Conservation (phyloP, 2,797 vertebrate genomes). For the Heteromormyrus szaboi region DNA sequence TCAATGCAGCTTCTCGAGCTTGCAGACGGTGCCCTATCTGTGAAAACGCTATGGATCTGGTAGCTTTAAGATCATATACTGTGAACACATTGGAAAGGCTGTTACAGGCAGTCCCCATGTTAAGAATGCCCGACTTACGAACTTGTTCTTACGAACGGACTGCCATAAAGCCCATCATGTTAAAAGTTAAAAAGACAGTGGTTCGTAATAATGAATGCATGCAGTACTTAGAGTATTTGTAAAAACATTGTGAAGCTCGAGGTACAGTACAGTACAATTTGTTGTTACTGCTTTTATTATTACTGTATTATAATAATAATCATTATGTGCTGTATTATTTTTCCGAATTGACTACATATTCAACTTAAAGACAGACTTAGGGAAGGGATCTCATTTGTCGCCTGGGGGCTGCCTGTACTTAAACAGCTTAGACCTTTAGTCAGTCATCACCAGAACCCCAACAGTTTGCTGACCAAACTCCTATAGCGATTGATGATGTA, state of each 20-base stretch:
- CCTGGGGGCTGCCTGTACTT: not conserved
- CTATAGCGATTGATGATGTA: not conserved
- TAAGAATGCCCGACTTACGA: not conserved
- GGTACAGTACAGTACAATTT: not conserved
- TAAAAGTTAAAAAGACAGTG: not conserved
- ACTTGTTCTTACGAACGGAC: not conserved
- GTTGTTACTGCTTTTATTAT: not conserved
- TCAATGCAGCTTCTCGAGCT: not conserved
- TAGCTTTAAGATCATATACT: not conserved
- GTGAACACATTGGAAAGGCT: not conserved
- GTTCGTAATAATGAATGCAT: not conserved
- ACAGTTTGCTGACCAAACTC: not conserved
- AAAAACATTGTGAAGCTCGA: not conserved
- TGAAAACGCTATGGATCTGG: not conserved
- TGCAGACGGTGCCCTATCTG: not conserved
- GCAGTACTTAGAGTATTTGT: not conserved
- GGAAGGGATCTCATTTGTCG: not conserved
- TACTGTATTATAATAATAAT: not conserved
- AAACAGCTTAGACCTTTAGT: not conserved
- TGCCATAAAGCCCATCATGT: not conserved
- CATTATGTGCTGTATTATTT: not conserved
- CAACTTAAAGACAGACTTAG: not conserved
- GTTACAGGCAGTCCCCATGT: not conserved
- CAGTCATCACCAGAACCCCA: not conserved
- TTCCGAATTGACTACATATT: not conserved